A percentile compares a stretch with the other conserved stretches of the same genome.
Conservation (phyloP, 2,888 invertebrate species). For the Cinara cedri region DNA sequence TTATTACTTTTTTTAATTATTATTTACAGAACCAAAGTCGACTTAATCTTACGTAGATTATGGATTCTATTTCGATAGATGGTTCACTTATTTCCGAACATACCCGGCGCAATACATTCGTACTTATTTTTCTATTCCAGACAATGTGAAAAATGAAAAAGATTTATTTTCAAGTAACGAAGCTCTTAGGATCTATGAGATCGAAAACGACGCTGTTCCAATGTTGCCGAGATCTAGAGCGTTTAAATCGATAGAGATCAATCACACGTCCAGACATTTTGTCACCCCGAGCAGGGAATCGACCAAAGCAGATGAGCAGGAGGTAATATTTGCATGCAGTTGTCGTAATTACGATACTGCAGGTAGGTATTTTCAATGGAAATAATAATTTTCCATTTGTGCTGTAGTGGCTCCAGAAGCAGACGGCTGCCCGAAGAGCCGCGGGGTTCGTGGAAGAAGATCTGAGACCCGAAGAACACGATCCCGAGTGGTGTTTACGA, state of each 20-base stretch:
- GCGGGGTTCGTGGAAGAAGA: conserved; percentile 75
- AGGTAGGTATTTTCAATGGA: no score
- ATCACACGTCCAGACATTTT: conserved; percentile 77
- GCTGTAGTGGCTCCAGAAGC: conserved; percentile 75
- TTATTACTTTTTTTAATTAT: no score
- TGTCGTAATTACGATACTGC: no score
- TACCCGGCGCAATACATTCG: no score
- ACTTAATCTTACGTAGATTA: no score
- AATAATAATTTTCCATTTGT: background rate
- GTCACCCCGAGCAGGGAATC: conserved; percentile 84
- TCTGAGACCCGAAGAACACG: conserved; percentile 78
- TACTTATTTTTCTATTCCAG: background rate
- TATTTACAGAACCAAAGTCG: no score
- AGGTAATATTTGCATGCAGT: conserved; percentile 63
- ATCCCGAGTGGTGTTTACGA: conserved; percentile 80
- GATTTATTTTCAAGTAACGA: conserved; percentile 33
- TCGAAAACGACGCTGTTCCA: background rate
- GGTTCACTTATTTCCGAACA: no score
- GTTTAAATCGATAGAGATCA: conserved; percentile 69
- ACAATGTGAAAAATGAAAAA: conserved; percentile 32
- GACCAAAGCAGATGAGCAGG: conserved; percentile 72
- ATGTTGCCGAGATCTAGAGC: conserved; percentile 69
- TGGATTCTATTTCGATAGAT: no score
- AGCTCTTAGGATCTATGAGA: conserved; percentile 29
- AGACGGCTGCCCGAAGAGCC: conserved; percentile 74